Conservation (phyloP, 2,888 invertebrate species). For the Caenorhabditis macrosperma region DNA sequence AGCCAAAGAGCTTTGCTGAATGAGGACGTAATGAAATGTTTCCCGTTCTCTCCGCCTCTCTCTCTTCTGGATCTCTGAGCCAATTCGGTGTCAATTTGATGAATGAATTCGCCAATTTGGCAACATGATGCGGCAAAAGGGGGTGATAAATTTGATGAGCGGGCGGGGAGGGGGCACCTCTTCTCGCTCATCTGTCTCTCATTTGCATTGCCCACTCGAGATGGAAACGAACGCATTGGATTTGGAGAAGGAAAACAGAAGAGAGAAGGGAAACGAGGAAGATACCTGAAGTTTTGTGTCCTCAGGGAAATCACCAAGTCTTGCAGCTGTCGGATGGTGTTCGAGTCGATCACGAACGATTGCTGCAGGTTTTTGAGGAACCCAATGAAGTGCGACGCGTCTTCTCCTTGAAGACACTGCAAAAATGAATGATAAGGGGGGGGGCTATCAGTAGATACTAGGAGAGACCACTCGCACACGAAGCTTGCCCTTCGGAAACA, state of each 20-base stretch:
- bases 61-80: neutral
- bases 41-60: neutral
- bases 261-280: neutral
- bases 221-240: neutral
- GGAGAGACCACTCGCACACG: neutral
- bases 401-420: conserved; percentile 58
- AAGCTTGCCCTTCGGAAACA: conserved; percentile 5
- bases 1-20: neutral
- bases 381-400: conserved; percentile 54
- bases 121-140: conserved; percentile 12
- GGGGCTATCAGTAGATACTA: neutral
- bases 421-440: conserved; percentile 26
- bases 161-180: too few relatives aligned
- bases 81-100: conserved; percentile 27
- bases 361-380: conserved; percentile 54
- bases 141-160: conserved; percentile 47
- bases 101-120: conserved; percentile 39
- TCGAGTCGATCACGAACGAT: conserved; percentile 63
- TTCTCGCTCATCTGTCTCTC: conserved; percentile 21
- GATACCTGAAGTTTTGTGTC: conserved; percentile 72
- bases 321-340: conserved; percentile 70
- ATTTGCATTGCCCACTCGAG: conserved; percentile 18
- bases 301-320: conserved; percentile 73
- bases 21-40: neutral
- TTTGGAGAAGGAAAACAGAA: neutral